Conservation (phyloP, 2,888 invertebrate species). For the Metopia argyrocephala region DNA sequence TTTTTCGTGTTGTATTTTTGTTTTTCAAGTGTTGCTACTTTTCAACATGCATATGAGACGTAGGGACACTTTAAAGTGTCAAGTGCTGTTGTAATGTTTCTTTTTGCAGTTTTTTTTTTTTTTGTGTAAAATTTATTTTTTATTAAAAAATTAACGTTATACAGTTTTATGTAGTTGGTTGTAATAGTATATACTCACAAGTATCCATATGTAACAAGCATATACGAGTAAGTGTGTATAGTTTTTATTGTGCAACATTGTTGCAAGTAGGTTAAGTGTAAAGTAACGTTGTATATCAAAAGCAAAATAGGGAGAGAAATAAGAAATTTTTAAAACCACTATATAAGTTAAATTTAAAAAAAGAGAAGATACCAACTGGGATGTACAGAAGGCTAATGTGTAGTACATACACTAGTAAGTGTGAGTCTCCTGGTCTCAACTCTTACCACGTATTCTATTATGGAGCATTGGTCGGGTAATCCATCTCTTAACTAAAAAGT, state of each 20-base stretch:
- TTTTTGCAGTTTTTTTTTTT: background rate
- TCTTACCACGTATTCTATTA: too few relatives aligned
- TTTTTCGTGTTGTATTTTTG: constrained; percentile 21
- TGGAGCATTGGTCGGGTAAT: too few relatives aligned
- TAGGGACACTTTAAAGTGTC: constrained; percentile 40
- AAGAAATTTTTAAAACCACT: background rate
- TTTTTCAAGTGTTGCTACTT: constrained; percentile 44
- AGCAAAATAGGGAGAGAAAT: background rate
- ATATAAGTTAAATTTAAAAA: too few relatives aligned
- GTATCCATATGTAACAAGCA: too few relatives aligned
- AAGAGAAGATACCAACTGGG: too few relatives aligned
- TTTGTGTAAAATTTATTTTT: constrained; percentile 10
- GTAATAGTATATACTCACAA: constrained; percentile 31
- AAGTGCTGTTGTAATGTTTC: constrained; percentile 33
- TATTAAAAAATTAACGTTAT: constrained; percentile 49
- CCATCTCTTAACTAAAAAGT: too few relatives aligned
- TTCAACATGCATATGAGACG: constrained; percentile 30
- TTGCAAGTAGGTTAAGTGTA: constrained; percentile 56
- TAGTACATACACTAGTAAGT: too few relatives aligned
- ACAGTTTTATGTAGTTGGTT: background rate
- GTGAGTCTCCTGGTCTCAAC: too few relatives aligned
- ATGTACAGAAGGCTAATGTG: too few relatives aligned
- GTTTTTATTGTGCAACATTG: constrained; percentile 23
- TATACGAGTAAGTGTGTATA: too few relatives aligned
- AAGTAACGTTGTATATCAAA: constrained; percentile 37